phyloP scores from a whole-genome alignment of 2,888 invertebrate genomes.

The Lasioglossum marginatum region DNA sequence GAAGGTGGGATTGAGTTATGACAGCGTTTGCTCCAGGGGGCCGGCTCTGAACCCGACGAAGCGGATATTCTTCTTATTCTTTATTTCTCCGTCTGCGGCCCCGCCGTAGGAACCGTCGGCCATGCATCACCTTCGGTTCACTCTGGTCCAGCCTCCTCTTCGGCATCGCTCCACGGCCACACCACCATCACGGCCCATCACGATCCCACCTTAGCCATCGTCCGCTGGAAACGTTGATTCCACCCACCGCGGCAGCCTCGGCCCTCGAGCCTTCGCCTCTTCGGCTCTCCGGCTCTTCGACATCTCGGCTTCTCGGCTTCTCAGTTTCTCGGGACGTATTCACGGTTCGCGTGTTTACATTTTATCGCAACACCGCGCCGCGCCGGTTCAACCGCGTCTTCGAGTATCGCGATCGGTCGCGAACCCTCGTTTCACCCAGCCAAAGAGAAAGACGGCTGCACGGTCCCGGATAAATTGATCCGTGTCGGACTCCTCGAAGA shows the following conservation, averaged over 20 bases:
- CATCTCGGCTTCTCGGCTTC: slow-evolving; percentile 20
- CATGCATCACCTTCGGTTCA: slow-evolving; percentile 84
- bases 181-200: slow-evolving; percentile 76
- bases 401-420: neutral
- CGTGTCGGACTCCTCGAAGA: neutral
- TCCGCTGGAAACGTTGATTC: slow-evolving; percentile 78
- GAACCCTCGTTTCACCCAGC: neutral
- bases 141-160: slow-evolving; percentile 81
- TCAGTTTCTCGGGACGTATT: neutral
- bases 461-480: neutral
- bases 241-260: slow-evolving; percentile 78
- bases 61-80: slow-evolving; percentile 83
- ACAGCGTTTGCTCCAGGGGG: slow-evolving; percentile 84
- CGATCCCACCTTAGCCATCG: slow-evolving; percentile 78
- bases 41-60: slow-evolving; percentile 80
- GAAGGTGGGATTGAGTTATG: slow-evolving; percentile 85
- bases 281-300: slow-evolving; percentile 32
- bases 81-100: slow-evolving; percentile 80
- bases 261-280: slow-evolving; percentile 41
- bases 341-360: slow-evolving; percentile 2
- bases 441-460: neutral
- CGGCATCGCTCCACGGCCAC: slow-evolving; percentile 73
- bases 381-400: neutral
- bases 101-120: slow-evolving; percentile 81
- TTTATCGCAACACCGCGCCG: neutral